phyloP scores from a whole-genome alignment of 1,140 invertebrate genomes.

The Arctopsyche grandis region DNA sequence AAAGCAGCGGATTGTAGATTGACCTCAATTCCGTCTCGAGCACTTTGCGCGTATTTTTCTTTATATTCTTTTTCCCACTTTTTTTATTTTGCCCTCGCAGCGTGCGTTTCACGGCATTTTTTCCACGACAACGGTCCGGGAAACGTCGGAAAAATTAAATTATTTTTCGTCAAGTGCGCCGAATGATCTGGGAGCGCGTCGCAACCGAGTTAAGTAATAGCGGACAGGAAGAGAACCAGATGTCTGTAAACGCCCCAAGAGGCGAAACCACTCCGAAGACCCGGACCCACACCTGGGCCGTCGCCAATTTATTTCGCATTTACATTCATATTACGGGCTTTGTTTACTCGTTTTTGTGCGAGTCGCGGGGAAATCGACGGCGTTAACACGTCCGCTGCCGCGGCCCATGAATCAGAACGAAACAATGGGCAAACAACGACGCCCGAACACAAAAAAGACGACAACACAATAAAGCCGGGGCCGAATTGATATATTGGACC shows the following conservation, averaged over 20 bases:
- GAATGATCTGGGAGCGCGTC: background rate
- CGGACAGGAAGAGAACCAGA: background rate
- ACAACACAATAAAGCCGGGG: too few species aligned
- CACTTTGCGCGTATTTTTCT: too few species aligned
- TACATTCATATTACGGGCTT: slow-evolving; percentile 13
- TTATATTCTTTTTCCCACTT: too few species aligned
- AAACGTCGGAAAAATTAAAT: background rate
- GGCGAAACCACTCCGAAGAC: background rate
- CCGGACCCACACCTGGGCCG: background rate
- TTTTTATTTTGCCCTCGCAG: too few species aligned
- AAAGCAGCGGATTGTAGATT: too few species aligned
- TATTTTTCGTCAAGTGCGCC: background rate
- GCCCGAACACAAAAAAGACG: too few species aligned
- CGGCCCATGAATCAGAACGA: too few species aligned
- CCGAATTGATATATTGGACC: too few species aligned
- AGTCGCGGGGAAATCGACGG: background rate
- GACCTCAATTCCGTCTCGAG: too few species aligned
- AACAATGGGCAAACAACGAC: too few species aligned
- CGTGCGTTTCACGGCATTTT: too few species aligned
- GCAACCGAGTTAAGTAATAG: slow-evolving; percentile 5
- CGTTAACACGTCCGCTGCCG: background rate
- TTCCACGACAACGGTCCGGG: too few species aligned
- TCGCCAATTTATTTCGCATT: slow-evolving; percentile 19
- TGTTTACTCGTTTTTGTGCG: slow-evolving; percentile 4
- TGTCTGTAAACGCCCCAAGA: background rate